Evolutionary conservation across 2,888 invertebrate genomes (phyloP).

Genomic region (Leucophenga montana): DNA sequence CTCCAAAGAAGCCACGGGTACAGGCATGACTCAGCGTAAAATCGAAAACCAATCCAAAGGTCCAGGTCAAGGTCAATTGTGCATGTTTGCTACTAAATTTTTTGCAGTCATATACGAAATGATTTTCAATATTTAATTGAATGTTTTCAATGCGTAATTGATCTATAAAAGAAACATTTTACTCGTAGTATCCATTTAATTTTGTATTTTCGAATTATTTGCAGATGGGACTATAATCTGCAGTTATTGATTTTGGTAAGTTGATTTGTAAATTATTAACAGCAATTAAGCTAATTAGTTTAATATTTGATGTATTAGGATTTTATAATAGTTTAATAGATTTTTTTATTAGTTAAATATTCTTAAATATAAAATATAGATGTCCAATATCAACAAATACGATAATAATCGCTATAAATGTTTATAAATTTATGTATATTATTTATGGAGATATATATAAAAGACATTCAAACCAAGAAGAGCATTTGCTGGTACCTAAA

Average conservation of each 20-base stretch:
- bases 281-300: too few relatives aligned
- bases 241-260: constrained; percentile 10
- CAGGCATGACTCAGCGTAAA: neutral
- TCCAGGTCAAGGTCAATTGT: constrained; percentile 21
- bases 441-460: too few relatives aligned
- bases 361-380: too few relatives aligned
- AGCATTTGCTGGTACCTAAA: too few relatives aligned
- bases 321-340: too few relatives aligned
- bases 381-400: too few relatives aligned
- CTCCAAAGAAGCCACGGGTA: neutral
- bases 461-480: too few relatives aligned
- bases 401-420: too few relatives aligned
- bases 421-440: too few relatives aligned
- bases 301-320: too few relatives aligned
- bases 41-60: neutral
- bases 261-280: neutral
- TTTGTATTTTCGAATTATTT: neutral
- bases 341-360: too few relatives aligned
- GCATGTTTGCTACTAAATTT: neutral
- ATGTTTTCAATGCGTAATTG: neutral
- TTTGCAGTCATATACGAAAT: neutral
- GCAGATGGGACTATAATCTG: neutral
- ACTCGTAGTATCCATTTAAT: neutral
- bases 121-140: neutral
- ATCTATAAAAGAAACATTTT: neutral